These are phyloP conservation scores for Coregonus clupeaformis DNA, from an alignment of 2,113 vertebrate genomes.

Conservation along the genomic window DNA sequence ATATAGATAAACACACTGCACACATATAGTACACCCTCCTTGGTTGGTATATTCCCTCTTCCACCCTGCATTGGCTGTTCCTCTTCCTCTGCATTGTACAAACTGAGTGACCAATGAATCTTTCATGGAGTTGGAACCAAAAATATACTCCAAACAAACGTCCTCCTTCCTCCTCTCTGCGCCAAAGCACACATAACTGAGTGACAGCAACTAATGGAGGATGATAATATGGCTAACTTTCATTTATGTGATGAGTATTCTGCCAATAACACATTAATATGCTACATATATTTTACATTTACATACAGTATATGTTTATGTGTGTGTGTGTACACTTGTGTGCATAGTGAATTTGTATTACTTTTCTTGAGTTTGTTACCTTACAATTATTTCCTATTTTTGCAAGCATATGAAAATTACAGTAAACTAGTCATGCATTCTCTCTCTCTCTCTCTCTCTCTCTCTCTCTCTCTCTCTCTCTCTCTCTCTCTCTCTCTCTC, in stretches of 20 bases:
- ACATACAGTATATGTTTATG: too few species aligned
- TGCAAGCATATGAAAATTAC: too few species aligned
- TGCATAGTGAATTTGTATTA: background rate
- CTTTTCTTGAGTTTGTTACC: background rate
- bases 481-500: conserved; percentile 2
- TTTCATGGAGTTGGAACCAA: conserved; percentile 63
- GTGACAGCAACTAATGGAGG: conserved; percentile 24
- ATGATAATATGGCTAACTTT: conserved; percentile 17
- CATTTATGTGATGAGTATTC: background rate
- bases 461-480: conserved; percentile 2
- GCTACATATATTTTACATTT: too few species aligned
- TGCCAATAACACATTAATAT: conserved; percentile 11
- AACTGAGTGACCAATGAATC: conserved; percentile 59
- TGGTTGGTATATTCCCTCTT: background rate
- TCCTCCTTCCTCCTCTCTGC: conserved; percentile 36
- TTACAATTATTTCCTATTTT: background rate
- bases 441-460: background rate
- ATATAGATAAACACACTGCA: conserved; percentile 18
- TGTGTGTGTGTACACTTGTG: too few species aligned
- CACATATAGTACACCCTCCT: conserved; percentile 15
- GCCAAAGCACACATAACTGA: conserved; percentile 14
- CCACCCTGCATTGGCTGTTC: conserved; percentile 9
- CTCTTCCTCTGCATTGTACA: conserved; percentile 43
- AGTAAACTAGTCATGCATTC: background rate
- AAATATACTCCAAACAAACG: conserved; percentile 62